These are phyloP conservation scores for Ligdia adustata DNA, from an alignment of 2,888 invertebrate species.

Conservation along the genomic window DNA sequence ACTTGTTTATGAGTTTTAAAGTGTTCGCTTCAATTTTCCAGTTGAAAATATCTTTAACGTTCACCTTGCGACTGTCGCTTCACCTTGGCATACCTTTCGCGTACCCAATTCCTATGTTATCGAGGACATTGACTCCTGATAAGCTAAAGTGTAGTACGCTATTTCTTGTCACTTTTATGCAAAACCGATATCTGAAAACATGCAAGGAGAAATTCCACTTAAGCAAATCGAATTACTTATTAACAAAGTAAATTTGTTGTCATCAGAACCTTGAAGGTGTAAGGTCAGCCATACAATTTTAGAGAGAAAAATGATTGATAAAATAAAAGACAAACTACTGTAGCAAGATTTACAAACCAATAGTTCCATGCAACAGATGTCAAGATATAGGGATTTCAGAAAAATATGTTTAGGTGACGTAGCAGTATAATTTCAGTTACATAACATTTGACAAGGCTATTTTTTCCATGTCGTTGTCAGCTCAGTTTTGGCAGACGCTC, in stretches of 20 bases:
- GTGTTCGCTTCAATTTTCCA: slow-evolving; percentile 30
- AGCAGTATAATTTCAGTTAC: slow-evolving; percentile 49
- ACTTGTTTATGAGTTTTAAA: slow-evolving; percentile 25
- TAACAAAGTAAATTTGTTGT: neutral
- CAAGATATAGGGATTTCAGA: slow-evolving; percentile 9
- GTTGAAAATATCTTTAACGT: slow-evolving; percentile 37
- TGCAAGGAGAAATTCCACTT: neutral
- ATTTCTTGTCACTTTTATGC: slow-evolving; percentile 5
- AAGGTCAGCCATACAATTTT: too few relatives aligned
- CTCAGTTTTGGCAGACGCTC: slow-evolving; percentile 68
- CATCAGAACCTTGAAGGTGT: slow-evolving; percentile 4
- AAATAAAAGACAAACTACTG: too few relatives aligned
- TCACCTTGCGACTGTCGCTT: slow-evolving; percentile 60
- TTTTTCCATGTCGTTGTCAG: slow-evolving; percentile 75
- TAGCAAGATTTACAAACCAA: too few relatives aligned
- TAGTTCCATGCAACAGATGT: neutral
- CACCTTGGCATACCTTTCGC: slow-evolving; percentile 70
- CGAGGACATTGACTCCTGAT: slow-evolving; percentile 67
- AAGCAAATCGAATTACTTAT: neutral
- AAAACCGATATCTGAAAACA: neutral
- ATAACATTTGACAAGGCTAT: slow-evolving; percentile 74
- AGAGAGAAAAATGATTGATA: too few relatives aligned
- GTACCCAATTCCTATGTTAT: slow-evolving; percentile 54
- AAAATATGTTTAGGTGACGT: slow-evolving; percentile 49
- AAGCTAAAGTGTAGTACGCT: slow-evolving; percentile 43